Base-by-base conservation (phyloP, 2,113 vertebrate genomes). In the Gnathonemus longibarbis region DNA sequence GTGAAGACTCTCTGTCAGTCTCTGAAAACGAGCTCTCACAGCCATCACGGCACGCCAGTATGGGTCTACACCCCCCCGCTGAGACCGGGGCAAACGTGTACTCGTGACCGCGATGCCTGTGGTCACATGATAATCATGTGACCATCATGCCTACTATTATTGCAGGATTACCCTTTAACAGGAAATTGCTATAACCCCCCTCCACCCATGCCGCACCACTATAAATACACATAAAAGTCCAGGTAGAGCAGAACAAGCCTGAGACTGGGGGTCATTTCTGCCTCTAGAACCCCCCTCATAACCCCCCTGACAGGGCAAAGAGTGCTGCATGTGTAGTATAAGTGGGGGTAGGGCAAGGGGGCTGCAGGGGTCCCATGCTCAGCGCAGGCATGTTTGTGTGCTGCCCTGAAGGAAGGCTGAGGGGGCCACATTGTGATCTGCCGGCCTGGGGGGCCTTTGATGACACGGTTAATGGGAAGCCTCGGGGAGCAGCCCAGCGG, bases 401-500 rank as follows among this genome's bases (percentile, higher is more conserved):
- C 96, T 95, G 95, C 95, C 96, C 95, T 39, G 48, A 92, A 94
- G 96, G 96, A 97, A 96, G 95, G 96, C 95, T 95, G 96, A 2
- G 53, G 95, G 96, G 96, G 97, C 97, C 97, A 97, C 98, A 97
- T 98, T 98, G 96, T 98, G 97, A 98, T 98, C 98, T 96, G 95
- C 96, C 92, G 96, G 94, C 91, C 89, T 56, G 85, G 91, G 94
- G 95, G 96, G 96, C 95, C 98, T 98, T 98, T 98, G 98, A 98
- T 98, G 98, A 98, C 97, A 98, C 94, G 96, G 97, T 97, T 98
- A 99, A 98, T 98, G 97, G 98, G 97, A 96, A 96, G 96, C 96
- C 97, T 96, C 95, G 94, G 96, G 95, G 97, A 96, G 96, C 94
- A 90, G 95, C 97, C 92, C 97, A 97, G 97, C 96, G 92, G 97